These are phyloP conservation scores for Morelia viridis DNA, from an alignment of 2,797 vertebrate genomes.

Conservation along the genomic window DNA sequence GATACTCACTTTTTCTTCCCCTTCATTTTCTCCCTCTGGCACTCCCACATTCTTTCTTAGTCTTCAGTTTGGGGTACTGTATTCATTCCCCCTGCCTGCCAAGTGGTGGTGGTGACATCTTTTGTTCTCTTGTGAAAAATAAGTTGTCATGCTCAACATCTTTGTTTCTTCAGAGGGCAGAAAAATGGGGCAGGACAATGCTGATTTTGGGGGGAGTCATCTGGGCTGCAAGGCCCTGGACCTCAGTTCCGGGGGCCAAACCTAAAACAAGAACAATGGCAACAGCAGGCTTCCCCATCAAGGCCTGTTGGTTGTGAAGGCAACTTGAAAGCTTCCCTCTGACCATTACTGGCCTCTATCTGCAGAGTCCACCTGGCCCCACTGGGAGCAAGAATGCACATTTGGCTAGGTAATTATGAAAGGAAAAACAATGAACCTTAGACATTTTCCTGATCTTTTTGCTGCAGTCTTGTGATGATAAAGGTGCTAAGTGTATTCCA, in stretches of 20 bases:
- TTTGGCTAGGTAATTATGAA: background rate
- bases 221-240: background rate
- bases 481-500: background rate
- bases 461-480: background rate
- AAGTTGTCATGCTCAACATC: background rate
- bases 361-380: background rate
- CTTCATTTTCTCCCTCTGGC: background rate
- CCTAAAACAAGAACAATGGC: background rate
- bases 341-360: background rate
- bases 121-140: background rate
- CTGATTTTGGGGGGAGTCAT: background rate
- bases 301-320: background rate
- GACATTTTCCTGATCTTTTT: background rate
- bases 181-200: background rate
- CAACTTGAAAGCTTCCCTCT: background rate
- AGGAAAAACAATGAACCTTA: background rate
- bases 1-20: background rate
- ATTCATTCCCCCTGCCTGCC: background rate
- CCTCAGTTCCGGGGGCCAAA: background rate
- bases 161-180: background rate
- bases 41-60: background rate
- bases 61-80: background rate
- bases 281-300: background rate
- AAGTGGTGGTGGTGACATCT: background rate
- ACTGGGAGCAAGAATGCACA: background rate